Percentiles rank a stretch among this genome's conserved stretches.
Conservation (phyloP, 2,797 vertebrate genomes). For the Smutsia gigantea region DNA sequence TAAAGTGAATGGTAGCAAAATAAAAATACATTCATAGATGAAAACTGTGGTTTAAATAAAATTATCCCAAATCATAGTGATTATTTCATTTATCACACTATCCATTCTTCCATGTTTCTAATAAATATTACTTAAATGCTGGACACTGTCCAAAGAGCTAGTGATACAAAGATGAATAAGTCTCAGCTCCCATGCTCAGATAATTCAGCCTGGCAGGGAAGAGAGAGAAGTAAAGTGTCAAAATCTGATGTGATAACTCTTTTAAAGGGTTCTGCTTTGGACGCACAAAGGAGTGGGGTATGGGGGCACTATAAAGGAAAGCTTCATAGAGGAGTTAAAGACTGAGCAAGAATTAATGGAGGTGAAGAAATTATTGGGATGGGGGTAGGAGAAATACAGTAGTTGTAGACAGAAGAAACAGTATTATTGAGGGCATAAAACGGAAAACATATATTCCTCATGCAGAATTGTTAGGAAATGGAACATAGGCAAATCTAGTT, state of each 20-base stretch:
- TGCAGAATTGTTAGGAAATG: constrained; percentile 13
- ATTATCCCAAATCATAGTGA: neutral
- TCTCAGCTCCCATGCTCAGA: neutral
- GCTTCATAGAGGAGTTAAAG: neutral
- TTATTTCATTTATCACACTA: neutral
- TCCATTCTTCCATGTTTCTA: neutral
- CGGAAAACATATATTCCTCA: neutral
- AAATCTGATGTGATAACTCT: neutral
- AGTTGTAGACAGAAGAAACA: neutral
- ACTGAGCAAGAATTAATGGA: neutral
- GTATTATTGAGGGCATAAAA: neutral
- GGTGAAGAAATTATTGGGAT: neutral
- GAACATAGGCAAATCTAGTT: neutral
- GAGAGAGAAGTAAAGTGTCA: constrained; percentile 25
- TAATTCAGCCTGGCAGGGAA: neutral
- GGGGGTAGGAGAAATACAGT: neutral
- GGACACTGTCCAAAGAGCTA: neutral
- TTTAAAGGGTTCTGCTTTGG: neutral
- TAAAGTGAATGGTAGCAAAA: constrained; percentile 7
- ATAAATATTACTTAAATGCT: neutral
- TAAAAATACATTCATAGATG: neutral
- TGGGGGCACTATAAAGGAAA: neutral
- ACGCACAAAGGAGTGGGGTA: neutral
- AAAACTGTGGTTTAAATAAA: constrained; percentile 31
- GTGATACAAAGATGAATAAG: neutral